Evolutionary conservation across 2,888 invertebrate species (phyloP), one percentile per base, ranked within the genome.

Genomic region (Andrena fulva): DNA sequence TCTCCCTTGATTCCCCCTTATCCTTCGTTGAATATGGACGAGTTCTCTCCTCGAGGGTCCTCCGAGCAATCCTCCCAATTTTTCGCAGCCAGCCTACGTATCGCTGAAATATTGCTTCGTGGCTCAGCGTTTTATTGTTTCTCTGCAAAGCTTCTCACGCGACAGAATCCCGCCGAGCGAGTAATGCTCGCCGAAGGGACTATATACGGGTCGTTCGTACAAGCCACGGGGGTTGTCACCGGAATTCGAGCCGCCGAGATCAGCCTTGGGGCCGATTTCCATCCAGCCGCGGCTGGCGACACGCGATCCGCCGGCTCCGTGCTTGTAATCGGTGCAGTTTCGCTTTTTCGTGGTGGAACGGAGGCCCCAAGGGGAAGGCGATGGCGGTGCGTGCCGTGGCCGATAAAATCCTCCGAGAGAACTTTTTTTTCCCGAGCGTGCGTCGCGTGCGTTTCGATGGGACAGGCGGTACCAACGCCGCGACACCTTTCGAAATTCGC

Each of bases 311-410:
- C 48, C 0, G 42, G 73, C 54, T 73, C 52, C 82, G 81, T 75
- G 67, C 67, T 31, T 10, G 52, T 82, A 80, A 82, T 82, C 82
- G 76, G 52, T 64, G 72, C 72, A 81, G 82, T 75, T 80, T 80
- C 56, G 73, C 67, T 59, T 68, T 42, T 68, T 78, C 77, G 62
- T 27, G 68, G 56, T 2, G 31, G 63, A 63, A 68, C 56, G 56
- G 5, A 5, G 35, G 48, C 24, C 52, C n/a, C 27, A 62, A 27
- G 7, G 12, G 20, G 33, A n/a, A 10, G 70, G 48, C 78, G 78
- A 27, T 2, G 27, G 27, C 16, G n/a, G 62, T 82, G 78, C 82
- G 74, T 78, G 82, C 27, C 74, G 48, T 4, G 54, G 1, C 24
- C 70, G 78, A 81, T 81, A 69, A 81, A 73, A 71, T 74, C 70